These are phyloP conservation scores for Peucedramus taeniatus DNA, from an alignment of 2,113 vertebrate genomes.

Conservation along the genomic window DNA sequence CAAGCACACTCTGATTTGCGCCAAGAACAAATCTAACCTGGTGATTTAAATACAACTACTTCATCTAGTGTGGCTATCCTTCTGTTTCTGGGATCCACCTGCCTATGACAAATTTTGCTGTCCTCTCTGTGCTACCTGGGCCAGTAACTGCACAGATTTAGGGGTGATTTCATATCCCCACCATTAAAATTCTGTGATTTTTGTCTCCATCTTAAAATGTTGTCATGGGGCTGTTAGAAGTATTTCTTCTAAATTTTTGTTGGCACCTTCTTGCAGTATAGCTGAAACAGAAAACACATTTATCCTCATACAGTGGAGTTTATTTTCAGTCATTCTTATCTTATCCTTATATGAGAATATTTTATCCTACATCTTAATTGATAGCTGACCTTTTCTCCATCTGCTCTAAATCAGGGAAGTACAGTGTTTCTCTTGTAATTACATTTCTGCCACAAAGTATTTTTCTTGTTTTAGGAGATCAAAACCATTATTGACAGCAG, in stretches of 20 bases:
- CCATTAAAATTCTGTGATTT: neutral
- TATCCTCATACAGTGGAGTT: neutral
- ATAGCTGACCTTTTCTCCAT: conserved; percentile 58
- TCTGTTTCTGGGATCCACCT: neutral
- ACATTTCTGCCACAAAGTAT: conserved; percentile 58
- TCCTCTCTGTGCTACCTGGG: neutral
- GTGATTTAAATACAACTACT: neutral
- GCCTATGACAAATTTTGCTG: neutral
- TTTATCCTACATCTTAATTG: conserved; percentile 44
- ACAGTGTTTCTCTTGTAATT: conserved; percentile 50
- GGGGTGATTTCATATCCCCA: neutral
- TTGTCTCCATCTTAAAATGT: neutral
- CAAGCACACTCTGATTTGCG: neutral
- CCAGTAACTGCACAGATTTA: neutral
- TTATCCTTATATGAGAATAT: conserved; percentile 15
- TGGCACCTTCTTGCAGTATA: neutral
- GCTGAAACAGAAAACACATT: neutral
- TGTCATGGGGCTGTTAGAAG: neutral
- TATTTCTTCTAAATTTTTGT: neutral
- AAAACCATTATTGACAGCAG: conserved; percentile 58
- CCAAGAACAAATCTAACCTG: neutral
- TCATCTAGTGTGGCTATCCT: neutral
- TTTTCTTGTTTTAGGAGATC: conserved; percentile 52
- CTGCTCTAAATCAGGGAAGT: conserved; percentile 25
- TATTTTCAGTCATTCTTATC: conserved; percentile 29